Conservation (phyloP, 2,797 vertebrate species). For the Onychomys leucogaster region DNA sequence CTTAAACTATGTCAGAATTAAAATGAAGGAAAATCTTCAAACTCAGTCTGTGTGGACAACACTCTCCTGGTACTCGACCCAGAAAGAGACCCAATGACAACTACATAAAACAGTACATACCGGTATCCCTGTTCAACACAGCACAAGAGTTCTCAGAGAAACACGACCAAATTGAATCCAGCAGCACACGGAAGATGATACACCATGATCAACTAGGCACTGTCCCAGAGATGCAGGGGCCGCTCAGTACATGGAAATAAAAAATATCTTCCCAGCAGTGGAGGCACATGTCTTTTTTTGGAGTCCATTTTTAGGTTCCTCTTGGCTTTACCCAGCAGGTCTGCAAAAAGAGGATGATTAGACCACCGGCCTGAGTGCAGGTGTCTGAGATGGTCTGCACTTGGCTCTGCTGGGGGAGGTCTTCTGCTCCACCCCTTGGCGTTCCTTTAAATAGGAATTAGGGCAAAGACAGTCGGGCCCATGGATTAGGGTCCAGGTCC, state of each 20-base stretch:
- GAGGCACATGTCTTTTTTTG: too few species aligned
- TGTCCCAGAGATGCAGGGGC: not conserved
- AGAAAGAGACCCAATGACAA: not conserved
- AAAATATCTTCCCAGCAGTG: not conserved
- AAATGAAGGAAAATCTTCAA: not conserved
- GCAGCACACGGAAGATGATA: not conserved
- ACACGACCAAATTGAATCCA: not conserved
- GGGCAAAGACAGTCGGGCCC: too few species aligned
- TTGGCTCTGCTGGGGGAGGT: too few species aligned
- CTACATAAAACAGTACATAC: not conserved
- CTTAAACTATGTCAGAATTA: not conserved
- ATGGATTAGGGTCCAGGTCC: too few species aligned
- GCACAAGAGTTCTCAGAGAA: not conserved
- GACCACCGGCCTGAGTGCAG: too few species aligned
- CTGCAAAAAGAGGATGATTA: too few species aligned
- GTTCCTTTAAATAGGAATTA: too few species aligned
- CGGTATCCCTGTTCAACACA: not conserved
- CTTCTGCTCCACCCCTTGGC: too few species aligned
- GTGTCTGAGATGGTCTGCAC: too few species aligned
- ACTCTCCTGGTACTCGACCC: not conserved
- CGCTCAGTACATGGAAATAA: not conserved
- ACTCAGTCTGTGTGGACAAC: not conserved
- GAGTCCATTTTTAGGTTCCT: too few species aligned
- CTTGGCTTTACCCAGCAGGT: too few species aligned
- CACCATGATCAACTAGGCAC: not conserved